Evolutionary conservation across 2,888 invertebrate species (phyloP).

Genomic region (Podotricha telesiphe): DNA sequence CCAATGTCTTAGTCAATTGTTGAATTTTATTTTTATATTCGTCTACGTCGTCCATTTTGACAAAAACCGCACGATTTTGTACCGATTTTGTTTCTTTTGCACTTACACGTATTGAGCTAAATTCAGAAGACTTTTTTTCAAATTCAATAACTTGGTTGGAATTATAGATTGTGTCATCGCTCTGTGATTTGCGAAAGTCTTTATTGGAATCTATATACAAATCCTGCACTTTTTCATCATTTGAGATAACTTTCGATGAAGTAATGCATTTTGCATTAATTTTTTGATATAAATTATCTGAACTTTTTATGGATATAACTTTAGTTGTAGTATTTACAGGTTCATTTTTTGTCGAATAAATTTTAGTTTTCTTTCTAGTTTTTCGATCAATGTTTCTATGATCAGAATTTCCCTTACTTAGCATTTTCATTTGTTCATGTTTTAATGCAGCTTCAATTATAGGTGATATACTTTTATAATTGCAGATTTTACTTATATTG

Average conservation of each 20-base stretch:
- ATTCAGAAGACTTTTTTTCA: constrained; percentile 29
- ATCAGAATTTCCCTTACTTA: constrained; percentile 20
- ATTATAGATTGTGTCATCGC: constrained; percentile 53
- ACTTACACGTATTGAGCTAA: constrained; percentile 22
- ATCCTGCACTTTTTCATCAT: constrained; percentile 36
- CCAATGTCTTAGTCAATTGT: constrained; percentile 59
- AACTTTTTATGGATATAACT: constrained; percentile 1
- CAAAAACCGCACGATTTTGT: constrained; percentile 53
- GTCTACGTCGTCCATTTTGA: constrained; percentile 55
- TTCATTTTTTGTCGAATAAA: not conserved
- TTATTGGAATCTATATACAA: constrained; percentile 48
- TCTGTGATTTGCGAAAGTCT: constrained; percentile 52
- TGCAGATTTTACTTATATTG: not conserved
- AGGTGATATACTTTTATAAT: not conserved
- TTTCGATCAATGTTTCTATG: constrained; percentile 4
- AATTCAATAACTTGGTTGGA: constrained; percentile 19
- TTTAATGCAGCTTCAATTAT: not conserved
- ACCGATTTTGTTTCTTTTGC: constrained; percentile 9
- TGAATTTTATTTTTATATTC: constrained; percentile 65
- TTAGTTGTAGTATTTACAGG: constrained; percentile 10
- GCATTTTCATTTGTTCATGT: not conserved
- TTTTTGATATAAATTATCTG: not conserved
- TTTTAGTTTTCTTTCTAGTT: constrained; percentile 8
- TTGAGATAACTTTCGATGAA: not conserved
- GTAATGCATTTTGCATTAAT: not conserved